Base-by-base conservation (phyloP, 2,888 invertebrate species). In the Philereme vetulata region DNA sequence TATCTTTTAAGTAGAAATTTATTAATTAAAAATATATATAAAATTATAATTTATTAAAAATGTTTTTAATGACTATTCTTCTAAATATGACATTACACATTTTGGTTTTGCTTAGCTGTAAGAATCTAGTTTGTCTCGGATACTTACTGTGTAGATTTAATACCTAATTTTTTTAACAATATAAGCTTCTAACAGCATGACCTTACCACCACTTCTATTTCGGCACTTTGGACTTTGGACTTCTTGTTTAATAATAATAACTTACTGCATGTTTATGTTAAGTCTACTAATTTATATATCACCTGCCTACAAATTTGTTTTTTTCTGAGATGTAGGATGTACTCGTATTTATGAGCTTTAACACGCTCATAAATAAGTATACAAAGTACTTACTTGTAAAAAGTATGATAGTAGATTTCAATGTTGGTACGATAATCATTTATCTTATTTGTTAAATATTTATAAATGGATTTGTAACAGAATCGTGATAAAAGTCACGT, bases 141-240 rank as follows among this genome's bases (percentile, higher is more conserved):
- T 38, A 38, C 35, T 6, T 38, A 36, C 7, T 6, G 8, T 38
- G 8, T 38, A 38, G 8, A 5, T 6, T 38, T 35, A 3, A 36
- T 36, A 6, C 4, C 6, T 7, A 38, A 0, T 4, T 38, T 38
- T 8, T 38, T 5, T 3, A 42, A 11, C 6, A 44, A 11, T 48
- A 48, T 50, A 11, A 53, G 54, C 44, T 38, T 62, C 50, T 66
- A 68, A 68, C 58, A 62, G 68, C 66, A 68, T 63, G 66, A 44
- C 6, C 40, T 34, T 46, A 11, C 21, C 21, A 36, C 36, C 57
- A 53, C 32, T 66, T 66, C 49, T 57, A 44, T 66, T 68, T 63
- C 64, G 63, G 66, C 61, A 58, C 44, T 53, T 11, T 64, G 46
- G 48, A 59, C 32, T 54, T 32, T 36, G 21, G n/a, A 48, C 51